Evolutionary conservation across 2,888 invertebrate genomes (phyloP).

Genomic region (Temnothorax ravouxi): DNA sequence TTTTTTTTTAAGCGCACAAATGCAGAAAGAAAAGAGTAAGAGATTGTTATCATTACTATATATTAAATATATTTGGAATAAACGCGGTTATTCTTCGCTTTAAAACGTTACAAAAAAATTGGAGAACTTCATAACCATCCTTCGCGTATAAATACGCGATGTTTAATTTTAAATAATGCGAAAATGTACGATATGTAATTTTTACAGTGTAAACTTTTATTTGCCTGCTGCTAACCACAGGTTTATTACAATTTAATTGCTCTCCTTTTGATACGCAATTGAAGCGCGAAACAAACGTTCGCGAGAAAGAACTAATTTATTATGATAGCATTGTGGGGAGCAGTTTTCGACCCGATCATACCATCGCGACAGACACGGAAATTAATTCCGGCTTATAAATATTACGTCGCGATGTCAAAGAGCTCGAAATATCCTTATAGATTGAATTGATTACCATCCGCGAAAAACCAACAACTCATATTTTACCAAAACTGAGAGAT

Average conservation of each 20-base stretch:
- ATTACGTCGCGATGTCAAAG: slow-evolving; percentile 50
- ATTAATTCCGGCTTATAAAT: slow-evolving; percentile 51
- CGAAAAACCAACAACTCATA: slow-evolving; percentile 41
- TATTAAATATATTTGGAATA: slow-evolving; percentile 31
- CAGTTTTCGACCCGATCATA: slow-evolving; percentile 45
- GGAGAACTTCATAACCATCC: slow-evolving; percentile 17
- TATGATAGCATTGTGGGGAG: slow-evolving; percentile 54
- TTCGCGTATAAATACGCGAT: slow-evolving; percentile 32
- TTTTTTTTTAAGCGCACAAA: slow-evolving; percentile 1
- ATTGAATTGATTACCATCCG: slow-evolving; percentile 42
- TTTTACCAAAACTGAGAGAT: slow-evolving; percentile 16
- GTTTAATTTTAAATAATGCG: slow-evolving; percentile 53
- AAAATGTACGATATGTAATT: slow-evolving; percentile 49
- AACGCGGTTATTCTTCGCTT: slow-evolving; percentile 9
- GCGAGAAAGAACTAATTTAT: slow-evolving; percentile 52
- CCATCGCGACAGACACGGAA: slow-evolving; percentile 42
- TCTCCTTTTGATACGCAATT: slow-evolving; percentile 53
- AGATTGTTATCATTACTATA: slow-evolving; percentile 1
- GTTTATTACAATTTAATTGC: slow-evolving; percentile 57
- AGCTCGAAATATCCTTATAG: slow-evolving; percentile 31
- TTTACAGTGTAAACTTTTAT: slow-evolving; percentile 46
- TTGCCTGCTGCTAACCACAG: slow-evolving; percentile 36
- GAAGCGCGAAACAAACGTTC: slow-evolving; percentile 48
- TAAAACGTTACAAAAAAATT: slow-evolving; percentile 16
- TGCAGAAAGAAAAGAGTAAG: not conserved